A percentile compares a stretch with the other conserved stretches of the same genome.
phyloP scores from a whole-genome alignment of 2,113 vertebrate genomes.

The Chamaetylas fuelleborni region DNA sequence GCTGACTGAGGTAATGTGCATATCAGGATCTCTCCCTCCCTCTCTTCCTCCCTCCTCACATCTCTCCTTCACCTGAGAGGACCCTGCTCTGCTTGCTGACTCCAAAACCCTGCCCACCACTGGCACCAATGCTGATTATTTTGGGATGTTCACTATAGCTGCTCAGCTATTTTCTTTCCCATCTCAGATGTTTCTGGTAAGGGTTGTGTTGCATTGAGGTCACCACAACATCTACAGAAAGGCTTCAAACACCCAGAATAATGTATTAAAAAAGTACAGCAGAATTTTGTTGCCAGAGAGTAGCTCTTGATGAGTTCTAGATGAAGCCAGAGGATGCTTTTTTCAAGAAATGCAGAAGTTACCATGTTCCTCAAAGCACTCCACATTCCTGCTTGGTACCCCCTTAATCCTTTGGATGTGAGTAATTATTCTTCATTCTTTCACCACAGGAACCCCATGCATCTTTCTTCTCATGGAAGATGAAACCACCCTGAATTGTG shows the following conservation, averaged over 20 bases:
- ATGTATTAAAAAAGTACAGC: neutral
- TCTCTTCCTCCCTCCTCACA: neutral
- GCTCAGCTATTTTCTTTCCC: neutral
- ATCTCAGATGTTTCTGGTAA: neutral
- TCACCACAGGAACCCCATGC: neutral
- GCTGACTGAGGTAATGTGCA: neutral
- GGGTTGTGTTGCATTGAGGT: neutral
- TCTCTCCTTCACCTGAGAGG: neutral
- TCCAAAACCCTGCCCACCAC: neutral
- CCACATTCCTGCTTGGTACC: neutral
- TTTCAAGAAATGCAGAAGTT: neutral
- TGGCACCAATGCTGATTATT: accelerated
- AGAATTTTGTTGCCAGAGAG: neutral
- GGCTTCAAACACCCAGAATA: neutral
- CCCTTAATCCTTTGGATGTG: neutral
- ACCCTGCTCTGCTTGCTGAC: neutral
- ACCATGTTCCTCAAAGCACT: neutral
- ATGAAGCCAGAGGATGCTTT: neutral
- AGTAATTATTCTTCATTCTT: neutral
- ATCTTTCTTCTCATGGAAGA: neutral
- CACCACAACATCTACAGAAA: neutral
- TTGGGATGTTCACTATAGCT: neutral
- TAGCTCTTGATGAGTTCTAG: neutral
- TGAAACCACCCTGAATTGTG: neutral
- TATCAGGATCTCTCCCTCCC: neutral